Evolutionary conservation across 2,113 vertebrate genomes (phyloP).

Genomic region (Podiceps cristatus): DNA sequence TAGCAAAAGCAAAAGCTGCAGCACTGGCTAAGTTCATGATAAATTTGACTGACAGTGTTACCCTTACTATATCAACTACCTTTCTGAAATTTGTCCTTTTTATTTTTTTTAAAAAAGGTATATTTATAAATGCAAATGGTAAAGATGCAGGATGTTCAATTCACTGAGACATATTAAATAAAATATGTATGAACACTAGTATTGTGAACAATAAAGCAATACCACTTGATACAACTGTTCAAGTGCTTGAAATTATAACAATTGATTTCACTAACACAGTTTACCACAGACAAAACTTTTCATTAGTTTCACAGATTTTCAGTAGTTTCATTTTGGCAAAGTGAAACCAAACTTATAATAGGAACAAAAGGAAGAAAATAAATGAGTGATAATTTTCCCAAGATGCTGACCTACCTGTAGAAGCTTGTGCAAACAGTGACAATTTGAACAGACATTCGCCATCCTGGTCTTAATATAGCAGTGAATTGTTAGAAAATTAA

Average conservation of each 20-base stretch:
- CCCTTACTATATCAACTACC: background rate
- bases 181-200: background rate
- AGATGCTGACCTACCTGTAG: background rate
- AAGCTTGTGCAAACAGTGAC: background rate
- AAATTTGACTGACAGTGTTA: background rate
- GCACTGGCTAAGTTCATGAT: background rate
- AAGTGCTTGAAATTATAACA: background rate
- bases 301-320: background rate
- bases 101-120: accelerated
- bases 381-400: background rate
- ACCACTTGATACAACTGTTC: background rate
- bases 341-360: background rate
- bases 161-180: background rate
- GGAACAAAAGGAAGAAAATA: background rate
- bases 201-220: background rate
- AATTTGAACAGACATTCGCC: background rate
- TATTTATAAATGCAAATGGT: background rate
- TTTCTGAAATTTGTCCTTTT: background rate
- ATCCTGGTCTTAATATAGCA: background rate
- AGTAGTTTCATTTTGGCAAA: background rate
- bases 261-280: background rate
- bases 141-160: background rate
- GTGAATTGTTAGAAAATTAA: background rate
- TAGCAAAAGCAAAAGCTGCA: background rate
- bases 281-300: background rate